phyloP scores from a whole-genome alignment of 2,888 invertebrate genomes.

The Pyrochroa serraticornis region DNA sequence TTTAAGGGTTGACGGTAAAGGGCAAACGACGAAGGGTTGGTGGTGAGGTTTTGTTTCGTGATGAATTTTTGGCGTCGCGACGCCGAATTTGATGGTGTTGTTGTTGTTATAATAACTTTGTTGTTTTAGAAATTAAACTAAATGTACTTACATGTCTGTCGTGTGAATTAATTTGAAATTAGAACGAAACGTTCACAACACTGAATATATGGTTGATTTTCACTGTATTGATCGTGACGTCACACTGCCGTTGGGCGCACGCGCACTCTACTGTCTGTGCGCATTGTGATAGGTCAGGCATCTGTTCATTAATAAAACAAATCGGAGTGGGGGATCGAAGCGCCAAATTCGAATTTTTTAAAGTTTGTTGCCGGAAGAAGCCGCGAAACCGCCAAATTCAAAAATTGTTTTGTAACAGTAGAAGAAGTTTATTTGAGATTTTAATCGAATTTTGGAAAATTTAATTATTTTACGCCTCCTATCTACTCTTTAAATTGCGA shows the following conservation, averaged over 20 bases:
- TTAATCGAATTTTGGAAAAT: no score
- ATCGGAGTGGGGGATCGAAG: conserved; percentile 5
- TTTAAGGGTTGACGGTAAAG: no score
- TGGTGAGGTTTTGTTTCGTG: no score
- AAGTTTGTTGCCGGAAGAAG: not conserved
- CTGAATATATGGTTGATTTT: conserved; percentile 42
- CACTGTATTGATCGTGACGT: conserved; percentile 55
- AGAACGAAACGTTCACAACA: conserved; percentile 40
- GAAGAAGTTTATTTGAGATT: no score
- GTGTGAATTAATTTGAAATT: conserved; percentile 44
- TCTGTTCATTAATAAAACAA: conserved; percentile 45
- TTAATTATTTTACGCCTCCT: no score
- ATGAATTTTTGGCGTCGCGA: conserved; percentile 3
- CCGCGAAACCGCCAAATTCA: not conserved
- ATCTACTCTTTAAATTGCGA: no score
- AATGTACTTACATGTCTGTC: conserved; percentile 47
- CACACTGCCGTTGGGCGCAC: conserved; percentile 53
- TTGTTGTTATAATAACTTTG: conserved; percentile 35
- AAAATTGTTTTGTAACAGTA: not conserved
- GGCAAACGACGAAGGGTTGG: no score
- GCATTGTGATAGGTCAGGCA: conserved; percentile 50
- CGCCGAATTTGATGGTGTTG: conserved; percentile 15
- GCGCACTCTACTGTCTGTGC: conserved; percentile 41
- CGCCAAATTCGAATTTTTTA: conserved; percentile 1
- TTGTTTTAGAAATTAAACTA: conserved; percentile 23